Evolutionary conservation across 2,888 invertebrate genomes (phyloP), one percentile per base, ranked within the genome.

Genomic region (Eupithecia centaureata): DNA sequence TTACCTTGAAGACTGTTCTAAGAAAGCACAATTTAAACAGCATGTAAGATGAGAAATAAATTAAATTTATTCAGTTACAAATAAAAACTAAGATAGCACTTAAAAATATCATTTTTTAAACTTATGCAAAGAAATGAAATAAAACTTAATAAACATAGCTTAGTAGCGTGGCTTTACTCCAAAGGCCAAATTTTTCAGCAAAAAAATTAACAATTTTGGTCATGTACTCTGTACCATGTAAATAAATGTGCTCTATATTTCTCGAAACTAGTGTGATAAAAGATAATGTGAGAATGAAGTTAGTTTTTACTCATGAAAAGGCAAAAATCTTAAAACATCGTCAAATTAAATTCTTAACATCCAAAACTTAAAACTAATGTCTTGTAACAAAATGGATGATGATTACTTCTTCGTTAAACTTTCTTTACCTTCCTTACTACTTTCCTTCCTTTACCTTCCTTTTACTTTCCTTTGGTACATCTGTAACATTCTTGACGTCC

Each of bases 21-120:
- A 42, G 18, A 59, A 71, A 67, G 47, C 62, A 63, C 33, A 64
- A 67, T 63, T 61, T 42, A 65, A 61, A 47, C 47, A 47, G 22
- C 8, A 18, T 22, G 42, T 22, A 12, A n/a, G n/a, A 42, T 42
- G 10, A 42, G 42, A 42, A 30, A 42, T 10, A 18, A 42, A n/a
- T 5, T 10, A 18, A 42, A 18, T 42, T 42, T 42, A 42, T 18
- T 42, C 18, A 18, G 42, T 42, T 18, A 18, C 38, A 38, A 38
- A n/a, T 15, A n/a, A 42, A 18, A 42, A n/a, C 7, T 18, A 42
- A 42, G 10, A 18, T 18, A 10, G 42, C 47, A 47, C 47, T 47
- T 42, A 42, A 38, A 38, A 38, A 38, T 38, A 38, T 7, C n/a
- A 38, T n/a, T 2, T 38, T 42, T 42, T 42, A 1, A 2, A 42